Conservation (phyloP, 2,888 invertebrate species). For the Dicyrtomina minuta region DNA sequence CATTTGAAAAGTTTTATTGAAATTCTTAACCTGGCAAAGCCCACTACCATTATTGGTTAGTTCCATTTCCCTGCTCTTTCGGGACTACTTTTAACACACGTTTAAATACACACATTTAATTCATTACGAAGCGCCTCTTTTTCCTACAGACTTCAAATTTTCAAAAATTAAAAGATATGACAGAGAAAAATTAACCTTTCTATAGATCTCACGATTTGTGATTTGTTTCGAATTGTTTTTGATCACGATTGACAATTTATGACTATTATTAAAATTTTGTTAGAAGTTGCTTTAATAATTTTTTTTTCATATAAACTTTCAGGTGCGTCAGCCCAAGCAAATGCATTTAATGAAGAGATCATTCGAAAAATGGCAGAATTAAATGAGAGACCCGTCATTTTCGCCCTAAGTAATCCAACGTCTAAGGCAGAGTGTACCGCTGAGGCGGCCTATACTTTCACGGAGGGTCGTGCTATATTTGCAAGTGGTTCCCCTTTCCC, state of each 20-base stretch:
- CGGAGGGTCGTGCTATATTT: conserved; percentile 82
- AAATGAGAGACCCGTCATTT: conserved; percentile 86
- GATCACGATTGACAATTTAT: too few species aligned
- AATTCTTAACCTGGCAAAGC: conserved; percentile 76
- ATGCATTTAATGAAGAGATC: conserved; percentile 35
- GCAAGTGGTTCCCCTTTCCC: conserved; percentile 95
- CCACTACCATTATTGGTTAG: conserved; percentile 85
- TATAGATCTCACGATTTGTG: too few species aligned
- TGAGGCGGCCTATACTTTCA: conserved; percentile 84
- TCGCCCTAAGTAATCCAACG: conserved; percentile 97
- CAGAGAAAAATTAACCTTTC: too few species aligned
- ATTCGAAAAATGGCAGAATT: conserved; percentile 70
- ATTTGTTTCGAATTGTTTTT: too few species aligned
- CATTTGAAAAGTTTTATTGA: conserved; percentile 77
- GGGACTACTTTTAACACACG: too few species aligned
- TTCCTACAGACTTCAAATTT: neutral
- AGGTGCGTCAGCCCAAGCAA: conserved; percentile 34
- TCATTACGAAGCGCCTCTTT: too few species aligned
- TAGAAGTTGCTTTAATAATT: neutral
- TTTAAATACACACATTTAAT: too few species aligned
- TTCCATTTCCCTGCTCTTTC: too few species aligned
- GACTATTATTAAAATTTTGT: neutral
- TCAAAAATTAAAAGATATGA: too few species aligned
- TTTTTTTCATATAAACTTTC: neutral
- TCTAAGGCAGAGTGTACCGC: conserved; percentile 98